Base-by-base conservation (phyloP, 2,113 vertebrate genomes). In the Thryonomys swinderianus region DNA sequence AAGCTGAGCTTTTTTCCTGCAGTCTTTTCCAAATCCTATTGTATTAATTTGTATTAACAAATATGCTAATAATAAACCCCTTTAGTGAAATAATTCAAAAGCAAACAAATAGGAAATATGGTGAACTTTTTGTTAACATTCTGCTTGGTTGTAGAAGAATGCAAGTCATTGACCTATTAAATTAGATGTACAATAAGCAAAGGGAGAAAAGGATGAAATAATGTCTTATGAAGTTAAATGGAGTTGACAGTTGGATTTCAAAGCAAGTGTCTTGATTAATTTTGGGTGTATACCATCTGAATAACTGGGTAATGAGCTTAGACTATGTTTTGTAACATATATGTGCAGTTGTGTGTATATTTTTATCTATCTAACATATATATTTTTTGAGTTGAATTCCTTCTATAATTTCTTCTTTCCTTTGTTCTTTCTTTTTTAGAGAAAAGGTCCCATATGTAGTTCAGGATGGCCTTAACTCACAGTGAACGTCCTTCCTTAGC, bases 11-110 rank as follows among this genome's bases (percentile, higher is more conserved):
- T 85, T 96, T 90, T 67, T 10, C 32, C 42, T 25, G 16, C 91
- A 95, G 81, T 95, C 57, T 64, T 89, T 93, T 73, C 91, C 90
- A 95, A 95, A 73, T 82, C 25, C 40, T 48, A 95, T 96, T 61
- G 80, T 89, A 84, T 88, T 91, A 32, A 96, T 91, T 97, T 89
- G 83, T 61, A 51, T 90, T 92, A 96, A 96, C 85, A 94, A 95
- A 91, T 73, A 92, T 27, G 55, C 79, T 93, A 95, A 95, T 9
- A 53, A 69, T 74, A 85, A 90, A 40, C 3, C 57, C 53, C 23
- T 92, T 88, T 45, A 76, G 67, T 69, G 76, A 96, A 95, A 91
- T 78, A 95, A 87, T 93, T 91, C 32, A 78, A 88, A 96, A 62
- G 66, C 12, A 96, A 92, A 93, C 37, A 90, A 93, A 48, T 85